Evolutionary conservation across 2,888 invertebrate genomes (phyloP), one percentile per base, ranked within the genome.

Genomic region (Platypus cylindrus): DNA sequence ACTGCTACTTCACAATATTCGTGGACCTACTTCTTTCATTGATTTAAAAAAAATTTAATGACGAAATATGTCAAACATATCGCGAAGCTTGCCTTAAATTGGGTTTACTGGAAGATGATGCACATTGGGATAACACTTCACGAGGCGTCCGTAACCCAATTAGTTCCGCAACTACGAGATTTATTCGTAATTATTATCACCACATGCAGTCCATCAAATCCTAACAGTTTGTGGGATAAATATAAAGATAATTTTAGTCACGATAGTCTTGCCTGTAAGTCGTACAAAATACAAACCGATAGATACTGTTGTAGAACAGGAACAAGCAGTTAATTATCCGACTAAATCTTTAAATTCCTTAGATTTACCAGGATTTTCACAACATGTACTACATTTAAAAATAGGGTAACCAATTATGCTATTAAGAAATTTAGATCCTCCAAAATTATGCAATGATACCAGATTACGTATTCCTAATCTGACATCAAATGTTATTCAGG

Each of bases 1-100:
- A 5, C 38, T 57, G 38, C 30, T 56, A 30, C 37, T 56, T 32
- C 38, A 47, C 5, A 45, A 50, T 37, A 50, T 58, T 8, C 49
- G 47, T 30, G 53, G 55, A 3, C 57, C 57, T 40, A 54, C 51
- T 27, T 57, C 54, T 2, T 46, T 40, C 29, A 42, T 48, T 29
- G 3, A 24, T 25, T 38, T 60, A 28, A 40, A 55, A 52, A 60
- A 56, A 37, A 53, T 62, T 27, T 44, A 60, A 51, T 56, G 53
- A 43, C n/a, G 18, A 28, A 43, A n/a, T 52, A 29, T 56, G 44
- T 40, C 43, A 22, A 16, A 53, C 57, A 36, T 62, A 49, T 48
- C 42, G 52, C 30, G 53, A 48, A 34, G 58, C 59, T 14, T 47
- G 46, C 38, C 36, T 46, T 37, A 32, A 18, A 16, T 39, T 48